A percentile compares a stretch with the other conserved stretches of the same genome.
Evolutionary conservation across 2,888 invertebrate species (phyloP).

Genomic region (Eupithecia tripunctaria): DNA sequence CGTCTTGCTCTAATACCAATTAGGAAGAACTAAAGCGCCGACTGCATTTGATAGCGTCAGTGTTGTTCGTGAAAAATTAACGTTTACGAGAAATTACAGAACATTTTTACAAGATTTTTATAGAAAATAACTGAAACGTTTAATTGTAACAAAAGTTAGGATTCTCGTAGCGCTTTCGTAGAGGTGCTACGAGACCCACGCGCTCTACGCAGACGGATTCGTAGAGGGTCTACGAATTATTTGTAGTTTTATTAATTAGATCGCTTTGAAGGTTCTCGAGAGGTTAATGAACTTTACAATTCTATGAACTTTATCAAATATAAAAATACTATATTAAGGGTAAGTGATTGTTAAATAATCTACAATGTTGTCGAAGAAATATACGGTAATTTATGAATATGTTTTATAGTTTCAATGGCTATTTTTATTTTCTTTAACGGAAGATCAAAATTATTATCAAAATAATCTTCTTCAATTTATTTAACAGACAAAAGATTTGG

Average conservation of each 20-base stretch:
- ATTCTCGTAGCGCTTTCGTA: constrained; percentile 7
- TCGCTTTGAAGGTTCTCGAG: neutral
- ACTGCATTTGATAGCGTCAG: constrained; percentile 53
- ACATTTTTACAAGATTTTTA: neutral
- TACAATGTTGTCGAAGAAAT: neutral
- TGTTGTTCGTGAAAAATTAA: constrained; percentile 37
- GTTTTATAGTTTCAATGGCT: neutral
- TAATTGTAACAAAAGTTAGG: neutral
- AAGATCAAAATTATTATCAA: neutral
- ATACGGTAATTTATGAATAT: neutral
- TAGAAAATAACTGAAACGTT: neutral
- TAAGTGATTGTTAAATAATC: neutral
- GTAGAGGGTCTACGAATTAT: constrained; percentile 29
- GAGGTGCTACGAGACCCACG: constrained; percentile 1
- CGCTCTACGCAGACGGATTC: constrained; percentile 18
- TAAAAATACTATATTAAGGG: neutral
- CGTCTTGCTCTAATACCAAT: constrained; percentile 66
- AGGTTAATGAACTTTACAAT: neutral
- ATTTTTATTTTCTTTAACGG: neutral
- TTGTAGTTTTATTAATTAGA: neutral
- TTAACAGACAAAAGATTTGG: neutral
- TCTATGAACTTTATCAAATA: neutral
- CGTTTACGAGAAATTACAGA: neutral
- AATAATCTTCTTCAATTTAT: no score
- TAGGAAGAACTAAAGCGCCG: constrained; percentile 67